Evolutionary conservation across 2,797 vertebrate species (phyloP).

Genomic region (Anisognathus igniventris): DNA sequence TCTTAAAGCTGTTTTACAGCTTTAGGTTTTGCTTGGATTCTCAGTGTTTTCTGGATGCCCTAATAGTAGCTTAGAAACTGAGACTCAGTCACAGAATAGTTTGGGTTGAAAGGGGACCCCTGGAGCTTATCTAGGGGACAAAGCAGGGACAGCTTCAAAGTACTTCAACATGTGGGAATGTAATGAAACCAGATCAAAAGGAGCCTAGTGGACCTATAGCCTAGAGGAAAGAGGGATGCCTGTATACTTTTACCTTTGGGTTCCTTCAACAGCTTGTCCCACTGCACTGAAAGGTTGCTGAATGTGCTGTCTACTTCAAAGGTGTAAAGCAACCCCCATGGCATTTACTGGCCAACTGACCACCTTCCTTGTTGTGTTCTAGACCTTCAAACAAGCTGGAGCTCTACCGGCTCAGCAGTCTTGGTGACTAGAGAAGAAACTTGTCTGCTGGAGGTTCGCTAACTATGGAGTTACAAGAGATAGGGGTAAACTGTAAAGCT

Average conservation of each 20-base stretch:
- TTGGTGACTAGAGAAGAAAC: background rate
- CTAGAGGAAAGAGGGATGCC: background rate
- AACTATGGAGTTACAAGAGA: background rate
- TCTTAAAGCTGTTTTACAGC: background rate
- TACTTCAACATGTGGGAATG: fast-evolving
- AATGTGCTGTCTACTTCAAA: background rate
- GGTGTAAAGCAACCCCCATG: background rate
- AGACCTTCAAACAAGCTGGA: background rate
- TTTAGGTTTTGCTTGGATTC: background rate
- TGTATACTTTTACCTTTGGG: background rate
- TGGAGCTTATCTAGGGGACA: background rate
- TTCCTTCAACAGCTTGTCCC: background rate
- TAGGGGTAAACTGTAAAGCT: background rate
- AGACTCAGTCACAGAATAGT: background rate
- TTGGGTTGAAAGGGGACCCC: background rate
- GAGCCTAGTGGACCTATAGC: background rate
- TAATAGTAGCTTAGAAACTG: background rate
- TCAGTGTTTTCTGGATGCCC: background rate
- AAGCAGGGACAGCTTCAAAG: background rate
- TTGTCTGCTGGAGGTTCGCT: background rate
- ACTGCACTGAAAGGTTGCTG: background rate
- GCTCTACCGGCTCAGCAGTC: background rate
- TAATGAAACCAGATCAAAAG: background rate
- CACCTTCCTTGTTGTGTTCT: background rate
- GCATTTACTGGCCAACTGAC: background rate